Conservation (phyloP, 2,888 invertebrate species). For the Nomada fabriciana region DNA sequence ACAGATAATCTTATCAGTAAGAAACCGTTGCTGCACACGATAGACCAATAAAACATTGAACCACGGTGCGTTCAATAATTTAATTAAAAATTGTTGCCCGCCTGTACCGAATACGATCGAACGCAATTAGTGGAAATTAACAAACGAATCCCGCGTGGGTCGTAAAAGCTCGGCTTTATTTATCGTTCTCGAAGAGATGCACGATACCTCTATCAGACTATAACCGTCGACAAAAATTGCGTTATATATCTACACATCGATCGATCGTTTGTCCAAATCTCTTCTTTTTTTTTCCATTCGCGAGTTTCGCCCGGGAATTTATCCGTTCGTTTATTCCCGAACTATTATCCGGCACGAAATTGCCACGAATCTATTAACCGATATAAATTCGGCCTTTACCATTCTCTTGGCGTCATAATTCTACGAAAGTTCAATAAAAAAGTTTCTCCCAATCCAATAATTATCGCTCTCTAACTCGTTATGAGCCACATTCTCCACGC, state of each 20-base stretch:
- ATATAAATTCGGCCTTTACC: conserved; percentile 8
- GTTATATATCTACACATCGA: neutral
- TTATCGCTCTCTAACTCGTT: conserved; percentile 64
- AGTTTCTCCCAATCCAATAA: conserved; percentile 61
- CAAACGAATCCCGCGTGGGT: conserved; percentile 71
- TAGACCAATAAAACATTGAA: conserved; percentile 21
- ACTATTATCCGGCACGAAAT: neutral
- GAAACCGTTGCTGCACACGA: conserved; percentile 1
- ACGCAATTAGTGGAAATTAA: conserved; percentile 75
- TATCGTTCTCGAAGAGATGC: conserved; percentile 63
- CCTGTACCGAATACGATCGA: conserved; percentile 48
- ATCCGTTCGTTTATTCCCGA: neutral
- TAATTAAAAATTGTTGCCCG: conserved; percentile 72
- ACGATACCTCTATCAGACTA: neutral
- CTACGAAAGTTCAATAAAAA: conserved; percentile 29
- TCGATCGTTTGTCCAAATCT: conserved; percentile 17
- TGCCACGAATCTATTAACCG: conserved; percentile 9
- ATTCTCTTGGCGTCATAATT: conserved; percentile 11
- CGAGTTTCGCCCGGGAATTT: neutral
- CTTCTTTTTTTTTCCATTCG: neutral
- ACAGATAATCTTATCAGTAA: conserved; percentile 2
- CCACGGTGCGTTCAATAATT: conserved; percentile 62
- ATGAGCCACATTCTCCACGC: conserved; percentile 32
- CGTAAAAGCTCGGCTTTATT: conserved; percentile 67
- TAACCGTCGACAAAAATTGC: neutral